These are phyloP conservation scores for Pyrocephalus nanus DNA, from an alignment of 2,797 vertebrate genomes.

Conservation along the genomic window DNA sequence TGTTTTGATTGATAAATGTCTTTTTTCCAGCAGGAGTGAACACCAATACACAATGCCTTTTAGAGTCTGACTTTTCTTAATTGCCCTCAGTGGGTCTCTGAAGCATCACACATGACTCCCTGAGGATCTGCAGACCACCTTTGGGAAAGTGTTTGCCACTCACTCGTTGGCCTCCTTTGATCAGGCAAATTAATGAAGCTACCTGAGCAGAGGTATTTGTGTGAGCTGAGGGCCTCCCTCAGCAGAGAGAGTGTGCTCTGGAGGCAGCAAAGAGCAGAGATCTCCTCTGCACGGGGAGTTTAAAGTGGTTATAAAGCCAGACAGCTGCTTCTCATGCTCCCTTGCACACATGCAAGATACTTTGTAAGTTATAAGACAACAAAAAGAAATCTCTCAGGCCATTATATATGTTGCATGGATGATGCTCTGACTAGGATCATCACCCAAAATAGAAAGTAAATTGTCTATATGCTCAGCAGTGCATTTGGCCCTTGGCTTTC, in stretches of 20 bases:
- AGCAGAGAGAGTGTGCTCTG: rapidly evolving
- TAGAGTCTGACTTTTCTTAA: neutral
- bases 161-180: neutral
- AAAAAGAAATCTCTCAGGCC: neutral
- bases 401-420: neutral
- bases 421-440: neutral
- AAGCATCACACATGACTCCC: neutral
- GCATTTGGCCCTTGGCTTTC: neutral
- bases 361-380: neutral
- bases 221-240: neutral
- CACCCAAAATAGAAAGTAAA: neutral
- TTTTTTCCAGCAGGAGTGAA: neutral
- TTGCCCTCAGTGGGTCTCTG: neutral
- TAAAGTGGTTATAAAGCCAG: neutral
- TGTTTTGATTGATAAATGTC: neutral
- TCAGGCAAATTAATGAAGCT: neutral
- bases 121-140: neutral
- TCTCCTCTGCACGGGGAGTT: neutral
- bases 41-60: neutral
- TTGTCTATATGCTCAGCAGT: neutral
- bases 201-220: neutral
- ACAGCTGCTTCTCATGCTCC: neutral
- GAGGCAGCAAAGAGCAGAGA: neutral
- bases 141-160: neutral
- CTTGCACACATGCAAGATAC: neutral